Percentiles rank a stretch among this genome's conserved stretches.
These are phyloP conservation scores for Muscina levida DNA, from an alignment of 2,888 invertebrate species.

Conservation along the genomic window DNA sequence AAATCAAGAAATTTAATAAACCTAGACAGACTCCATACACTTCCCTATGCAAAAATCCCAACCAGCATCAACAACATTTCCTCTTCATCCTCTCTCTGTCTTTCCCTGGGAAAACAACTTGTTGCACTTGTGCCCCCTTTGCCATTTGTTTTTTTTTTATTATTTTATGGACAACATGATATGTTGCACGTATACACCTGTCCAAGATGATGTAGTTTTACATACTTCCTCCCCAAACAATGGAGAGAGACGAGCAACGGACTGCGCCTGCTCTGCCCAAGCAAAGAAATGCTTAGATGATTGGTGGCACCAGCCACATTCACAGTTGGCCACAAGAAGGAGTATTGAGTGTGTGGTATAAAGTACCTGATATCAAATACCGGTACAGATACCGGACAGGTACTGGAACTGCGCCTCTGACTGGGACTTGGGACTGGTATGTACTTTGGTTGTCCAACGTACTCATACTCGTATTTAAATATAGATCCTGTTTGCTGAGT, in stretches of 20 bases:
- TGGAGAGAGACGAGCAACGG: neutral
- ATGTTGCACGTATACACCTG: conserved; percentile 24
- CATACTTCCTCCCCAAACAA: conserved; percentile 1
- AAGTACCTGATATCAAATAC: neutral
- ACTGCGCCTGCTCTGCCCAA: neutral
- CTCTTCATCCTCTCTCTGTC: too few species aligned
- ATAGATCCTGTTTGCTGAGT: conserved; percentile 51
- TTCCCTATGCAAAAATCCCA: too few species aligned
- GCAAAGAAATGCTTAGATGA: conserved; percentile 14
- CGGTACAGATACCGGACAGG: neutral
- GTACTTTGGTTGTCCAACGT: neutral
- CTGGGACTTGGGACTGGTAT: conserved; percentile 18
- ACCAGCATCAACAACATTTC: too few species aligned
- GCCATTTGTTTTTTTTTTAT: too few species aligned
- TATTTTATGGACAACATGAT: conserved; percentile 21
- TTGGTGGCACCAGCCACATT: conserved; percentile 5
- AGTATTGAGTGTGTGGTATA: too few species aligned
- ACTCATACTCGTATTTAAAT: conserved; percentile 63
- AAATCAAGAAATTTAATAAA: conserved; percentile 18
- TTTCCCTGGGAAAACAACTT: too few species aligned
- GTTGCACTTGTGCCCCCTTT: too few species aligned
- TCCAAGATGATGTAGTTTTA: conserved; percentile 17
- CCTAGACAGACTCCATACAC: too few species aligned
- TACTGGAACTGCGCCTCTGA: conserved; percentile 6
- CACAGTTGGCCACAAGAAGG: too few species aligned